These are phyloP conservation scores for Ambastaia sidthimunki DNA, from an alignment of 2,797 vertebrate species.

Conservation along the genomic window DNA sequence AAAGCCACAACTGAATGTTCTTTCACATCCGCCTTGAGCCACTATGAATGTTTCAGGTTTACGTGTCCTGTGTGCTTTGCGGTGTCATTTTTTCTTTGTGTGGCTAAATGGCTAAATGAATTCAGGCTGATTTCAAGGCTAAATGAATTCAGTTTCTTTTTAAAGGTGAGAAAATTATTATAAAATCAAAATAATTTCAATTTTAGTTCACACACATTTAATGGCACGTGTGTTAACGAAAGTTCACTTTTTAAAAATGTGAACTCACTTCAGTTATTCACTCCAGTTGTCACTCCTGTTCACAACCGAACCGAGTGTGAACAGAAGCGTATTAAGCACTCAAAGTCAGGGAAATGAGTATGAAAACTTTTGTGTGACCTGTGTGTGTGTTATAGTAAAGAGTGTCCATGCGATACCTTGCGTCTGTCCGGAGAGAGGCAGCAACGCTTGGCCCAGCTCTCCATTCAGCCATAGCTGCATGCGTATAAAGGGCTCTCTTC, in stretches of 20 bases:
- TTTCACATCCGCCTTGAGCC: slow-evolving; percentile 41
- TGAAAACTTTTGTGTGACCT: too few species aligned
- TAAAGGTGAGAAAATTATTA: too few species aligned
- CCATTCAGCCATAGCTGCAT: slow-evolving; percentile 95
- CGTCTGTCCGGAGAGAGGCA: slow-evolving; percentile 83
- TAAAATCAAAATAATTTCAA: too few species aligned
- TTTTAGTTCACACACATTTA: too few species aligned
- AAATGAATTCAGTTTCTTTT: background rate
- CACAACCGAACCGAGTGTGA: too few species aligned
- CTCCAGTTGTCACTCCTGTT: too few species aligned
- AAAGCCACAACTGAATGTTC: slow-evolving; percentile 38
- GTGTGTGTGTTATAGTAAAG: slow-evolving; percentile 30
- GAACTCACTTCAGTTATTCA: too few species aligned
- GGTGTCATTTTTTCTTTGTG: background rate
- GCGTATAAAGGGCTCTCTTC: slow-evolving; percentile 91
- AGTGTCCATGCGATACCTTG: slow-evolving; percentile 80
- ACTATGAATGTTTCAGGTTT: slow-evolving; percentile 11
- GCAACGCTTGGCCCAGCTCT: slow-evolving; percentile 86
- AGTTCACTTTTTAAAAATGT: too few species aligned
- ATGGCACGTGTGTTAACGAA: too few species aligned
- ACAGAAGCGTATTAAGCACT: too few species aligned
- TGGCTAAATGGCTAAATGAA: background rate
- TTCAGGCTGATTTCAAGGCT: too few species aligned
- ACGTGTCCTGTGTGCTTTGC: background rate
- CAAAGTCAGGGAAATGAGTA: too few species aligned